Evolutionary conservation across 2,888 invertebrate species (phyloP).

Genomic region (Polydrusus tereticollis): DNA sequence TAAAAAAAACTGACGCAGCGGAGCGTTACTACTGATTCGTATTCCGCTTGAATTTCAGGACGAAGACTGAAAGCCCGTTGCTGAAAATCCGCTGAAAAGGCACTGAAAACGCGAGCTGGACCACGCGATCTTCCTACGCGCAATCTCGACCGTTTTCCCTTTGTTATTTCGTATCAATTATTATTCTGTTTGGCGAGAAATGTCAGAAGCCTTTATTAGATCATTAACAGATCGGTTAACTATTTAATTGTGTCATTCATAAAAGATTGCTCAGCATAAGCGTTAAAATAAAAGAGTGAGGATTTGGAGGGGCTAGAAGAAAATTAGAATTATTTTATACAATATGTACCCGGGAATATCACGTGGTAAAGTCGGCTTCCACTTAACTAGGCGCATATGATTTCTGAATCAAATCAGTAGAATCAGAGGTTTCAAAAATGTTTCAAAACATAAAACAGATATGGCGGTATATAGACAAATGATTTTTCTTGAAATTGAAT

Average conservation of each 20-base stretch:
- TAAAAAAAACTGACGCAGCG: slow-evolving; percentile 22
- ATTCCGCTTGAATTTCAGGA: slow-evolving; percentile 12
- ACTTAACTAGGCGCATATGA: too few species aligned
- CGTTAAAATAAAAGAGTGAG: neutral
- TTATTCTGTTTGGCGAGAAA: slow-evolving; percentile 16
- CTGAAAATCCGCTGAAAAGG: slow-evolving; percentile 31
- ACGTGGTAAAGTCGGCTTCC: too few species aligned
- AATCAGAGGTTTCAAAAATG: too few species aligned
- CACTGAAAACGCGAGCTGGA: slow-evolving; percentile 31
- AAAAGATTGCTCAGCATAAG: neutral
- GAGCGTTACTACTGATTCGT: neutral
- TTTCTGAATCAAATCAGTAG: too few species aligned
- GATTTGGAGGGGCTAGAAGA: too few species aligned
- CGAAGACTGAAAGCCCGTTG: slow-evolving; percentile 25
- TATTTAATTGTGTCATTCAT: slow-evolving; percentile 6
- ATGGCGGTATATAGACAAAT: too few species aligned
- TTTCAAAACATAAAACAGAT: too few species aligned
- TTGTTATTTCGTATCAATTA: slow-evolving; percentile 20
- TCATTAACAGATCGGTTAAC: slow-evolving; percentile 6
- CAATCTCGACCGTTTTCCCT: slow-evolving; percentile 21
- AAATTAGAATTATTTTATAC: too few species aligned
- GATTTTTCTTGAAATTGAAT: too few species aligned
- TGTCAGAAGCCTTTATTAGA: slow-evolving; percentile 16
- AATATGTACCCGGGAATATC: too few species aligned
- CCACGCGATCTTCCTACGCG: slow-evolving; percentile 23